A percentile compares a stretch with the other conserved stretches of the same genome.
These are phyloP conservation scores for Strix aluco DNA, from an alignment of 2,113 vertebrate genomes.

Conservation along the genomic window DNA sequence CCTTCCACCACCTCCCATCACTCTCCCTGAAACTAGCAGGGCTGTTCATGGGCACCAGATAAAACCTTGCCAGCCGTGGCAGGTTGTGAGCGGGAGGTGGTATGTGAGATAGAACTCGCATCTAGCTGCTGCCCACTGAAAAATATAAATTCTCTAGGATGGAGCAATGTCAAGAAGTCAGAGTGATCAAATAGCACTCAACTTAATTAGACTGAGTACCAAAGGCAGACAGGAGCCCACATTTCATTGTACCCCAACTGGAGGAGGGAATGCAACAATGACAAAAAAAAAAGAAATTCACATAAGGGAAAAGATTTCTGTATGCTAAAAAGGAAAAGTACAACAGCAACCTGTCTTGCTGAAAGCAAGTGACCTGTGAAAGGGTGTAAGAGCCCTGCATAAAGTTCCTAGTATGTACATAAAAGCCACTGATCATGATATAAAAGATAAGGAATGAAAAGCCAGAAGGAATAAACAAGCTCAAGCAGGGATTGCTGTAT, in stretches of 20 bases:
- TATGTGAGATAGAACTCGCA: background rate
- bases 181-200: background rate
- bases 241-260: background rate
- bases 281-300: background rate
- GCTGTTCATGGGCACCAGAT: background rate
- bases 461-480: slow-evolving; percentile 10
- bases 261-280: background rate
- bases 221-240: background rate
- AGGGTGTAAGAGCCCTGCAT: background rate
- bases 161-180: background rate
- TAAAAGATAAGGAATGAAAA: background rate
- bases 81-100: background rate
- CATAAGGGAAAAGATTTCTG: background rate
- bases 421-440: background rate
- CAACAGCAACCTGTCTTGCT: background rate
- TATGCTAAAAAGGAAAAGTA: background rate
- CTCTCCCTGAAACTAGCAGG: background rate
- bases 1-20: background rate
- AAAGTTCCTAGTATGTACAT: background rate
- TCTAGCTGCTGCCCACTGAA: background rate
- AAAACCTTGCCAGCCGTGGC: background rate
- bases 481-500: background rate
- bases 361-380: slow-evolving; percentile 3
- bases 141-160: background rate
- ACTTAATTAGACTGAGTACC: background rate